phyloP scores from a whole-genome alignment of 2,797 vertebrate species.

The Dendrocincla tyrannina region DNA sequence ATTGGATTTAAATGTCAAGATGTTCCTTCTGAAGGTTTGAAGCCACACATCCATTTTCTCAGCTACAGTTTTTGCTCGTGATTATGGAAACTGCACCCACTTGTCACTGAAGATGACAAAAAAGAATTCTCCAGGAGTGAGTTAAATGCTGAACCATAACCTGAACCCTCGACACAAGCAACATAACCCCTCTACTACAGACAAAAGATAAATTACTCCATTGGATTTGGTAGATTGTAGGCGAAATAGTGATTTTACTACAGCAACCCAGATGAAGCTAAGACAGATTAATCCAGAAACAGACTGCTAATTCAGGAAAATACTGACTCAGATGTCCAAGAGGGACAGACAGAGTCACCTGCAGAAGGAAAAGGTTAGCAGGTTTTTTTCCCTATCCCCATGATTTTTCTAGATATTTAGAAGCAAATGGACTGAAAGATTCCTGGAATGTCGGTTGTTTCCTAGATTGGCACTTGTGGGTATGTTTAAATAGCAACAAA shows the following conservation, averaged over 20 bases:
- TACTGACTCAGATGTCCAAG: background rate
- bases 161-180: background rate
- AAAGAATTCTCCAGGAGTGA: constrained; percentile 19
- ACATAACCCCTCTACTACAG: background rate
- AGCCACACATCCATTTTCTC: constrained; percentile 74
- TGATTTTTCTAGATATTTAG: background rate
- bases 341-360: background rate
- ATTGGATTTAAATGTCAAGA: constrained; percentile 86
- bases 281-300: background rate
- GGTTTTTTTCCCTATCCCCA: background rate
- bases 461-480: background rate
- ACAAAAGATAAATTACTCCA: background rate
- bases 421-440: background rate
- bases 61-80: constrained; percentile 54
- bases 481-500: background rate
- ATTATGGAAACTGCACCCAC: constrained; percentile 68
- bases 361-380: background rate
- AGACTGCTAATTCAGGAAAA: background rate
- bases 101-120: constrained; percentile 52
- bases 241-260: background rate
- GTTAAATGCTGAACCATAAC: constrained; percentile 31
- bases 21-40: constrained; percentile 68
- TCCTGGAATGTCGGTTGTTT: background rate
- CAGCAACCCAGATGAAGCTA: background rate
- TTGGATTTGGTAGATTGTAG: background rate